Base-by-base conservation (phyloP, 2,888 invertebrate genomes). In the Allygus modestus region DNA sequence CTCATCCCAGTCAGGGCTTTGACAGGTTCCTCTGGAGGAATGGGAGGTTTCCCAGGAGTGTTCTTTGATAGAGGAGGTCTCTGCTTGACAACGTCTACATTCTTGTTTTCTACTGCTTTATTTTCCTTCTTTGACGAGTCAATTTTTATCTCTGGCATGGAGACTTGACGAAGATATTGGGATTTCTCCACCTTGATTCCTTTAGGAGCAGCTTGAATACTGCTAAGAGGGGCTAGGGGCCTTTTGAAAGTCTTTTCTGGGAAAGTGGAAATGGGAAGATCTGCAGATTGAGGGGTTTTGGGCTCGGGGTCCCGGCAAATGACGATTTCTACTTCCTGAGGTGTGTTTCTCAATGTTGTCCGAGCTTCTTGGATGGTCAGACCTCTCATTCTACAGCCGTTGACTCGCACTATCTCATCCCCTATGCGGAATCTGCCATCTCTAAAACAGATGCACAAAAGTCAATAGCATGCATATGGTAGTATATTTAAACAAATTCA, bases 321-420 rank as follows among this genome's bases (percentile, higher is more conserved):
- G 87, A 92, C 89, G 69, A 92, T 90, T 89, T 92, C 91, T 46
- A 92, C 88, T 86, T 91, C 91, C 23, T 89, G 89, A 79, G 90
- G 89, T 82, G 90, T 88, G 69, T 90, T 89, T 81, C 88, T 86
- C 43, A 92, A 88, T 69, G 91, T 88, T 51, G 89, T 89, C 82
- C 90, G 89, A 0, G 94, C 95, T 89, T 93, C 93, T 84, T 93
- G 91, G 7, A 94, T 93, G 65, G 94, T 92, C 83, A 97, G 92
- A 0, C 96, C 96, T 86, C 95, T 93, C 85, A 98, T 91, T 86
- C 96, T 94, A 89, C 93, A 94, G 12, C 97, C 97, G 90, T 97
- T 97, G 41, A 97, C 96, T 90, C 96, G 96, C 15, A 97, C 95
- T 86, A 98, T 95, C 92, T 97, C 97, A 91, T 98, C 98, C 17